A percentile compares a stretch with the other conserved stretches of the same genome.
These are phyloP conservation scores for Erythrocercus mccallii DNA, from an alignment of 2,113 vertebrate species.

Conservation along the genomic window DNA sequence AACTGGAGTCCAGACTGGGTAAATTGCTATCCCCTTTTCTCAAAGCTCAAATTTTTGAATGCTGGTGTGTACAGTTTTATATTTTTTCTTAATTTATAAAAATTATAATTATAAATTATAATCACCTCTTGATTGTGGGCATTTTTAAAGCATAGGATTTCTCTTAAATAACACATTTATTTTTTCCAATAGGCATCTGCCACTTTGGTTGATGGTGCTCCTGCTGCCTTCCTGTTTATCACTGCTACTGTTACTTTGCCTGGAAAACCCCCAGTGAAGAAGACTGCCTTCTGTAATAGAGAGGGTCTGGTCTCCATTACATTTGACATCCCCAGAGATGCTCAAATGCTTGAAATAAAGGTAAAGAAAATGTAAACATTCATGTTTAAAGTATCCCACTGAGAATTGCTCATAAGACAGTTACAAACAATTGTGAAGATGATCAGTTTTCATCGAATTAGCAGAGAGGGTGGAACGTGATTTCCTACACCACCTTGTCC, in stretches of 20 bases:
- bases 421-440: background rate
- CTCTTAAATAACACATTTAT: background rate
- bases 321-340: slow-evolving; percentile 44
- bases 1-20: background rate
- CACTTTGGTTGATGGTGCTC: slow-evolving; percentile 52
- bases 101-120: background rate
- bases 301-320: slow-evolving; percentile 22
- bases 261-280: background rate
- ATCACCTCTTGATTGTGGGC: background rate
- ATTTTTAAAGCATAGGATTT: background rate
- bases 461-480: background rate
- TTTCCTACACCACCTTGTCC: background rate
- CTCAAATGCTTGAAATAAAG: slow-evolving; percentile 30
- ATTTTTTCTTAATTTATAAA: background rate
- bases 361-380: background rate
- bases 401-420: background rate
- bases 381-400: background rate
- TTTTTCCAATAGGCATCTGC: slow-evolving; percentile 39
- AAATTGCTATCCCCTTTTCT: background rate
- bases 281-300: background rate
- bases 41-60: background rate
- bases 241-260: slow-evolving; percentile 8
- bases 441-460: background rate
- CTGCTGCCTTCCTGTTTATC: slow-evolving; percentile 37
- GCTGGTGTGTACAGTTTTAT: background rate